Base-by-base conservation (phyloP, 2,888 invertebrate species). In the Chirona hameri region DNA sequence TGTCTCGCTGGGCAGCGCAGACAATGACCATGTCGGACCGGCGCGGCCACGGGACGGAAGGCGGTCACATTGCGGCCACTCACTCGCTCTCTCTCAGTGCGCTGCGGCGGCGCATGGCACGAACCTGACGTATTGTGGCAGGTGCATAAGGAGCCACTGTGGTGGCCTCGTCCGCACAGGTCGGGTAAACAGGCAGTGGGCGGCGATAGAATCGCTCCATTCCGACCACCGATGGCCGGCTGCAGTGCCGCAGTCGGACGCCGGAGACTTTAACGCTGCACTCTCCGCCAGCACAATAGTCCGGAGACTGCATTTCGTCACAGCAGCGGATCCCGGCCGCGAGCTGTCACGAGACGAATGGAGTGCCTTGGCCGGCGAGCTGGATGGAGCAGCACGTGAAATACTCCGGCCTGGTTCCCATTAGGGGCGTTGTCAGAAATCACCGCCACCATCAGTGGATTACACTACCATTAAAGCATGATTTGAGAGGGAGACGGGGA, bases 301-400 rank as follows among this genome's bases (percentile, higher is more conserved):
- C 69, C 5, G 60, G 69, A 69, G 69, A 69, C 69, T 69, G 69
- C 69, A 29, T 69, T 69, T 27, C 69, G 24, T 69, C 69, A 69
- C 29, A 69, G 2, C 69, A 69, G 29, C 5, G 27, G 12, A 69
- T 27, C 69, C 12, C 69, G 69, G 29, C 10, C 1, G 27, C 69
- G 69, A n/a, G 60, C 69, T 10, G 69, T 27, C 5, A 12, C 65
- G 27, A 12, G 65, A 12, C 27, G 14, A 10, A 69, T 27, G 27
- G 27, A 10, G 2, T 69, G 27, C 9, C 57, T 57, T 57, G 24
- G 57, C n/a, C 65, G 65, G n/a, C 65, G 24, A 21, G 60, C 52
- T 4, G 52, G 52, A 10, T 27, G 14, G 69, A 69, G 12, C 27
- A 18, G 52, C 12, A 18, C 72, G 21, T 14, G 72, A 72, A 18